Conservation (phyloP, 2,797 vertebrate species). For the Apogon talboti region DNA sequence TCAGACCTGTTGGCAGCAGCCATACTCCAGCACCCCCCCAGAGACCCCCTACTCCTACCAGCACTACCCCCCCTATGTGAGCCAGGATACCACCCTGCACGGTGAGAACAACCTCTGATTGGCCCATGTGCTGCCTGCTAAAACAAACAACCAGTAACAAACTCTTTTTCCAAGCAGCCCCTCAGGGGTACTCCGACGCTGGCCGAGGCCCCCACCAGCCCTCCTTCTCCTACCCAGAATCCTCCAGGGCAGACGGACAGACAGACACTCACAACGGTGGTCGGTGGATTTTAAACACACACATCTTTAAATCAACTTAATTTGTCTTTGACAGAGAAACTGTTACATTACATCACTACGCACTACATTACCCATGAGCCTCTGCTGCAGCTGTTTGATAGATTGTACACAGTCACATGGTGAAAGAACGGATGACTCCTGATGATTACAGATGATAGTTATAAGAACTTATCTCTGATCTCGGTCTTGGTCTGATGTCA, state of each 20-base stretch:
- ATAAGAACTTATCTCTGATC: too few relatives aligned
- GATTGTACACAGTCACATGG: too few relatives aligned
- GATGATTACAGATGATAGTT: too few relatives aligned
- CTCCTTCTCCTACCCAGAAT: constrained; percentile 58
- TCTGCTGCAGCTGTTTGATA: too few relatives aligned
- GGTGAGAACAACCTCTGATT: constrained; percentile 36
- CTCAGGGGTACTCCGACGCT: constrained; percentile 80
- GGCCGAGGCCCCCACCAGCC: constrained; percentile 63
- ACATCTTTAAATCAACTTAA: too few relatives aligned
- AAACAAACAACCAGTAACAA: too few relatives aligned
- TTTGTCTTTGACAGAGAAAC: too few relatives aligned
- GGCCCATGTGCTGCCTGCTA: not conserved
- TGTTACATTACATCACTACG: too few relatives aligned
- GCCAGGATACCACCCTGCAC: constrained; percentile 57
- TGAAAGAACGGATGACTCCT: too few relatives aligned
- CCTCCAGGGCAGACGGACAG: constrained; percentile 55
- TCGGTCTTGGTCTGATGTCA: too few relatives aligned
- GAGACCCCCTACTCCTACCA: constrained; percentile 69
- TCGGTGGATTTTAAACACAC: constrained; percentile 39
- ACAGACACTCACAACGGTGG: constrained; percentile 59
- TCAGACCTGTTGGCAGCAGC: constrained; percentile 90
- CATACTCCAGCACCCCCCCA: constrained; percentile 69
- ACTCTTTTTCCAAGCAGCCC: constrained; percentile 36
- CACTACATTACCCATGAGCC: too few relatives aligned
- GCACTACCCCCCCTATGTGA: constrained; percentile 78